Evolutionary conservation across 23 tunicate species (phyloP), one percentile per base, ranked within the genome.

Genomic region (Aplidium turbinatum): DNA sequence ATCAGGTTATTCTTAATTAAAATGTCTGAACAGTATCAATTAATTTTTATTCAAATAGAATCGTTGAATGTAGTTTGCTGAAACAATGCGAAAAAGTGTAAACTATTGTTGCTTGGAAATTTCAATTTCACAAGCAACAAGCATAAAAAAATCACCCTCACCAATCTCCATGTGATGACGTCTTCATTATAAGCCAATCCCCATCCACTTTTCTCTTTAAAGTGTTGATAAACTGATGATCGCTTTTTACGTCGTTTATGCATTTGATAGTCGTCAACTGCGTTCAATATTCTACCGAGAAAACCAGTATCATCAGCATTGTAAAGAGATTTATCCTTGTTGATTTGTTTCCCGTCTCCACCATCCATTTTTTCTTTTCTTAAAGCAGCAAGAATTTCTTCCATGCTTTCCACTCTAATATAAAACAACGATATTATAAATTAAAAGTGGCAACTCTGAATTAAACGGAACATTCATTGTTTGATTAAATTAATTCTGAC

Each of bases 81-180:
- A 42, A 42, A 42, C 50, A 42, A 42, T 9, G 50, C 50, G 16
- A 11, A 9, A 42, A 42, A 42, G 16, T 9, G 50, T 42, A 42
- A 42, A 4, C 35, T 13, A 27, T 27, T 16, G 7, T 30, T 30
- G 30, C 36, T 28, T 54, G 38, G 11, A 27, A 26, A 26, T 4
- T 11, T 26, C 13, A 26, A 60, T 6, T 6, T 11, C 61, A 54
- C 5, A 54, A 54, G 22, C 22, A 54, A 54, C 31, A 71, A 21
- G 68, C 4, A 28, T 7, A 63, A 46, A 2, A 1, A n/a, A 54
- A 11, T 11, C 16, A 31, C 2, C 51, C 75, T 63, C 63, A 90
- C 97, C 85, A 90, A 63, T 83, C 97, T 77, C 97, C 97, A 90
- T 21, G 97, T 90, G 26, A 90, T 90, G 29, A 70, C 69, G 5